A percentile compares a stretch with the other conserved stretches of the same genome.
Conservation (phyloP, 2,888 invertebrate species). For the Drosophila recens region DNA sequence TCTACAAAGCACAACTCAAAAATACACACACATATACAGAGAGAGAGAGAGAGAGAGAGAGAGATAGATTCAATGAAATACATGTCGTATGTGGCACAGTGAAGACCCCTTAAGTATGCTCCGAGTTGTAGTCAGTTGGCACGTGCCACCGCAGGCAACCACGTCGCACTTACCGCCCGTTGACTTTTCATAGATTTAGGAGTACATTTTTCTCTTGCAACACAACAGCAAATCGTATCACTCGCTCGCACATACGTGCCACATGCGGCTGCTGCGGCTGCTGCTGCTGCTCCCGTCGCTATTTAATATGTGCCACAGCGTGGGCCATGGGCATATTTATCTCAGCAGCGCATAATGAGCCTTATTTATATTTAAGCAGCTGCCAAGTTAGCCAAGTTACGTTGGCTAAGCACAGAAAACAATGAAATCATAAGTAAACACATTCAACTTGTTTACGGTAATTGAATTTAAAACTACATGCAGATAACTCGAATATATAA, state of each 20-base stretch:
- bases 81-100: conserved; percentile 17
- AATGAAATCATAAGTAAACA: conserved; percentile 28
- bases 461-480: conserved; percentile 24
- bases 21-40: neutral
- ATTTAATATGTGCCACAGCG: conserved; percentile 48
- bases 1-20: conserved; percentile 7
- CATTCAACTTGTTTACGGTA: conserved; percentile 27
- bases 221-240: conserved; percentile 57
- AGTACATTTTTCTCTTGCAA: conserved; percentile 70
- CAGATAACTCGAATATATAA: conserved; percentile 5
- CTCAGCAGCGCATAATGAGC: conserved; percentile 66
- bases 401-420: conserved; percentile 20
- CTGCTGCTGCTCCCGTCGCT: conserved; percentile 18
- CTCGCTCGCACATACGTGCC: conserved; percentile 47
- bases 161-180: conserved; percentile 61
- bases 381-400: conserved; percentile 47
- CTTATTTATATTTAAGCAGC: conserved; percentile 71
- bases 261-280: conserved; percentile 31
- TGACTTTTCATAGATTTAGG: conserved; percentile 75
- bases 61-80: neutral
- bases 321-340: conserved; percentile 54
- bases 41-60: neutral
- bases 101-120: conserved; percentile 24
- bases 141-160: conserved; percentile 59
- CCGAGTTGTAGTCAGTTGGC: conserved; percentile 24